Evolutionary conservation across 2,797 vertebrate species (phyloP), one percentile per base, ranked within the genome.

Genomic region (Chloroceryle amazona): DNA sequence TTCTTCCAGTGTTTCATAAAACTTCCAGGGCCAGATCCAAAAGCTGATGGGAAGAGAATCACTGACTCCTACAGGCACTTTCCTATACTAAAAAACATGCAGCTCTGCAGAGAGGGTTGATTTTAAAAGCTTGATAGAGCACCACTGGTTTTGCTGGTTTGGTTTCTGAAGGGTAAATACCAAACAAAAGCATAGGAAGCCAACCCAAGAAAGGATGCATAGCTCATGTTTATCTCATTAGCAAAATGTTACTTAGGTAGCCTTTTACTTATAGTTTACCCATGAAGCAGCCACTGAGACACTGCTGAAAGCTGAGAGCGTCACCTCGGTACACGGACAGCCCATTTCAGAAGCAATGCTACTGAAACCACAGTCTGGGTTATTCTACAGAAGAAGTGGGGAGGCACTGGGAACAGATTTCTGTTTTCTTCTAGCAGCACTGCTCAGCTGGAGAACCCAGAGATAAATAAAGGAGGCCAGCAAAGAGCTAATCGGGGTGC

Each of bases 41-140:
- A 89, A 60, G 61, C 81, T 63, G 20, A 89, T 89, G 26, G 46
- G 73, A 86, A 62, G 70, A 86, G 68, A 89, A 91, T 54, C 61
- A 78, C 78, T 84, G 70, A 78, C 39, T 93, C 85, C 81, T 84
- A 71, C 47, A 67, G 81, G 85, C 3, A 2, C 39, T 46, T 91
- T 46, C 44, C 54, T 65, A 26, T 47, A 17, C 47, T 46, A 51
- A 41, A 91, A 74, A 41, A 58, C 42, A 44, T 3, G 4, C 11
- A 29, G 41, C 60, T 58, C 22, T 74, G 33, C n/a, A 80, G 44
- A 89, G n/a, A 81, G 19, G 20, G 13, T 26, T 79, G 75, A 75
- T 68, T 80, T 42, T 35, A 52, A 90, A 67, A 87, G 35, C 44
- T 52, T 0, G 0, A 13, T 22, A 25, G 19, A 65, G 19, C 57